Evolutionary conservation across 2,113 vertebrate species (phyloP), one percentile per base, ranked within the genome.

Genomic region (Mastomys coucha): DNA sequence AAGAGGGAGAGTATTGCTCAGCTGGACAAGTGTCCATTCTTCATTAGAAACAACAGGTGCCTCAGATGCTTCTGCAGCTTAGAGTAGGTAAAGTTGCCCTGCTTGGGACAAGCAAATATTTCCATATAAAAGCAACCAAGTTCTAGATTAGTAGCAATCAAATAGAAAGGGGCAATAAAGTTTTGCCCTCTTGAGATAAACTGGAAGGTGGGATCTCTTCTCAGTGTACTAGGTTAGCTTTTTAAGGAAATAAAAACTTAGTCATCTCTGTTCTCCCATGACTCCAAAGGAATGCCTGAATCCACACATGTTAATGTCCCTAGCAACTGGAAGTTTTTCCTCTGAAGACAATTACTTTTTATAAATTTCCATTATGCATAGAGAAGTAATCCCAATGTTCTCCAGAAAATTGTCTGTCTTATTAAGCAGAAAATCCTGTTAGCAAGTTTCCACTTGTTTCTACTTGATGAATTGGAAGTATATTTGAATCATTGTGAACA

Each of bases 371-470:
- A 33, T 72, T 45, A 36, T 67, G 5, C 11, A 20, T 56, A 39
- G 24, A 69, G 42, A 90, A 95, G 85, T 92, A 93, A 94, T 63
- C 53, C 36, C 63, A 85, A 45, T 39, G 73, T 51, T 60, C 3
- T 53, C 89, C 53, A 96, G 53, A 88, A 89, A 72, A 16, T 3
- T 19, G 77, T 51, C 53, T 36, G 53, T 76, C 28, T 51, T 56
- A 36, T 84, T 72, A 76, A 93, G 53, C 17, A 76, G 63, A 90
- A 17, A 75, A 92, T 88, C 9, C 53, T 84, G 22, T 67, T 36
- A 81, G 63, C 28, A 26, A 89, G 84, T 89, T 94, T 88, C 77
- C 60, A 69, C 88, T 90, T 89, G 85, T 89, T 94, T 90, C 73
- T 63, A 56, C 85, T 90, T 89, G 85, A 73, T 82, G n/a, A 91